Evolutionary conservation across 2,888 invertebrate genomes (phyloP).

Genomic region (Belgica antarctica): DNA sequence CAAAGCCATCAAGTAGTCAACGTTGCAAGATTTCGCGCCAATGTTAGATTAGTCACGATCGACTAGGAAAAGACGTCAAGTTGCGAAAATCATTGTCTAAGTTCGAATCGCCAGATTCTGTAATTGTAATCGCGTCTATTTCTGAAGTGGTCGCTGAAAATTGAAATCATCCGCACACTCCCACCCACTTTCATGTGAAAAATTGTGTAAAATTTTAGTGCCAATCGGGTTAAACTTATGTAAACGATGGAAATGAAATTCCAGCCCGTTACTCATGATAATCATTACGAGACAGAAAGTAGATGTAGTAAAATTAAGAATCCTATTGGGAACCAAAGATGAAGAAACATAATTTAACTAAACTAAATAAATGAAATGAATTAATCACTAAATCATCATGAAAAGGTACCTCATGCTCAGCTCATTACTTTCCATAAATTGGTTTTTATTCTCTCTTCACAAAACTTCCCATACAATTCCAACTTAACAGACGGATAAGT

Average conservation of each 20-base stretch:
- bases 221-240: neutral
- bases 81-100: no score
- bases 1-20: neutral
- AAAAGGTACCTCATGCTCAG: conserved; percentile 43
- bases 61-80: neutral
- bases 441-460: neutral
- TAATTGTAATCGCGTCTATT: no score
- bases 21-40: neutral
- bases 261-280: neutral
- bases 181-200: neutral
- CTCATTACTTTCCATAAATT: conserved; percentile 12
- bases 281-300: neutral
- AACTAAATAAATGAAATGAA: conserved; percentile 13
- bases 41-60: neutral
- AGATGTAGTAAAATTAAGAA: neutral
- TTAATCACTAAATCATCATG: conserved; percentile 31
- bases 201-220: conserved; percentile 4
- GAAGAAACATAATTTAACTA: no score
- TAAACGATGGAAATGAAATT: neutral
- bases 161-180: neutral
- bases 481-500: neutral
- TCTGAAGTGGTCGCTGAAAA: neutral
- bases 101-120: no score
- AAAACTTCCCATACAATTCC: neutral
- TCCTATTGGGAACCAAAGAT: neutral